phyloP scores from a whole-genome alignment of 2,888 invertebrate genomes.

The Tipula vernalis region DNA sequence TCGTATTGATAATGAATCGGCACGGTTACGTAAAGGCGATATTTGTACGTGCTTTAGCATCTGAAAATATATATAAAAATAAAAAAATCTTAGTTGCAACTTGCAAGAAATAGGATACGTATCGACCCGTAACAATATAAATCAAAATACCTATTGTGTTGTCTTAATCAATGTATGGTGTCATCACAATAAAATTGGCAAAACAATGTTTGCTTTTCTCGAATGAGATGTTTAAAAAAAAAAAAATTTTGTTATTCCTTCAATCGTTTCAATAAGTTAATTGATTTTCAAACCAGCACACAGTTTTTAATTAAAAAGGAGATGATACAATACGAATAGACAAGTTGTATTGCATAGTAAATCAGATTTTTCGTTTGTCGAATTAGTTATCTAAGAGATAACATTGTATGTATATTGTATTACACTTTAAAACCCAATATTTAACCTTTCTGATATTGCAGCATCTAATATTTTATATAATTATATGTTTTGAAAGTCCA shows the following conservation, averaged over 20 bases:
- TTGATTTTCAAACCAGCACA: not conserved
- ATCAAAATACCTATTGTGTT: not conserved
- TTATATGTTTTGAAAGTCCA: not conserved
- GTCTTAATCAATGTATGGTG: not conserved
- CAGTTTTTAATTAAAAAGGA: not conserved
- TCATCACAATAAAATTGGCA: not conserved
- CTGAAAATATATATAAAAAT: conserved; percentile 30
- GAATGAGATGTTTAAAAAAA: too few species aligned
- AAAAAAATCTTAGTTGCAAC: not conserved
- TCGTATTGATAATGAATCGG: conserved; percentile 66
- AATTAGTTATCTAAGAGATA: too few species aligned
- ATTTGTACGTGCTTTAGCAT: conserved; percentile 90
- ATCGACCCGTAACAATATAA: not conserved
- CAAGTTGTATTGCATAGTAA: too few species aligned
- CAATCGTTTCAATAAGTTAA: not conserved
- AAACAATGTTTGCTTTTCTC: not conserved
- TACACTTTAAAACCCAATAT: not conserved
- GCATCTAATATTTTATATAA: not conserved
- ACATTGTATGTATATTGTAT: too few species aligned
- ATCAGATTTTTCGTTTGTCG: too few species aligned
- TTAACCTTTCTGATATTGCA: not conserved
- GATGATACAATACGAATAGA: not conserved
- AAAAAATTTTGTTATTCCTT: not conserved
- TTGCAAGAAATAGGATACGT: not conserved
- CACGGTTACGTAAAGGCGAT: conserved; percentile 71